Evolutionary conservation across 2,888 invertebrate species (phyloP), one percentile per base, ranked within the genome.

Genomic region (Cyclophora punctaria): DNA sequence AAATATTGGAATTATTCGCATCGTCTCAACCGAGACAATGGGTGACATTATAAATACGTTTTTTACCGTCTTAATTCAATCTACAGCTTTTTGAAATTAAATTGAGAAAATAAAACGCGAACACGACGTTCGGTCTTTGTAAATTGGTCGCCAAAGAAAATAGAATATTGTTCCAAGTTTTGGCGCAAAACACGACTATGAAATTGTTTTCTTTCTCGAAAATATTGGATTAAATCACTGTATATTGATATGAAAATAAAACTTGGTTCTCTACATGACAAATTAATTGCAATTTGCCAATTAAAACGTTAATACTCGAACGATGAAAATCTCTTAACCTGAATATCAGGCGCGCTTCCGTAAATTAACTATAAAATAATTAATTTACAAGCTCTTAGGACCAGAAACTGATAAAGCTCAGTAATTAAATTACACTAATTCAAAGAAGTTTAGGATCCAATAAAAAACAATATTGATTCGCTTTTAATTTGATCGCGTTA

Each of bases 1-100:
- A 80, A 74, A 82, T 61, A 60, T 74, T 73, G 73, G 37, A 71
- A 71, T 67, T 72, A 70, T 71, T 66, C 59, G 58, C 57, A 61
- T 62, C 48, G 53, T 54, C 58, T 52, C 59, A 47, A 49, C 52
- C 51, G 53, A 62, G 66, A 65, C 63, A 60, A 60, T 58, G 51
- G 48, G 50, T 49, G 35, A 52, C 48, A 65, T 63, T 66, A 59
- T 57, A 63, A 53, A 52, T 40, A 20, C 55, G 59, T 64, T 67
- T 58, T 20, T 20, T 20, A 20, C 20, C 20, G 20, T 20, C 20
- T 20, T 20, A 20, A 20, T 20, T 20, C 20, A 20, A 20, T 20
- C 20, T 20, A 20, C 20, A 20, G 2, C 20, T 20, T 37, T 37
- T 5, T 37, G 4, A 37, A 37, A 37, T 37, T 37, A 37, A 37